These are phyloP conservation scores for Tetheella fluctuosa DNA, from an alignment of 2,888 invertebrate genomes.

Conservation along the genomic window DNA sequence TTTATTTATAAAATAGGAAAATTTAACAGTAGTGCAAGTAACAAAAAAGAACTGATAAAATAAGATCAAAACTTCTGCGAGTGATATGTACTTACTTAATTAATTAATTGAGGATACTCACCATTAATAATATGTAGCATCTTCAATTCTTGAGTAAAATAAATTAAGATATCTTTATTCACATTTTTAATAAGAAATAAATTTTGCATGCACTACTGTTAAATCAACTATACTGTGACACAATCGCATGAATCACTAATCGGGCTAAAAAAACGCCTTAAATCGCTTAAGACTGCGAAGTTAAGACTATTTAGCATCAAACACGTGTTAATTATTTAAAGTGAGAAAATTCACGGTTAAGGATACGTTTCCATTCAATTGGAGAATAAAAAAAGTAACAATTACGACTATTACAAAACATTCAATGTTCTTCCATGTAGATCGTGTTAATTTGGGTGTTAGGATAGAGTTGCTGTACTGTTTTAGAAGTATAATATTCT, in stretches of 20 bases:
- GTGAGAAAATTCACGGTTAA: background rate
- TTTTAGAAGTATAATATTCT: too few relatives aligned
- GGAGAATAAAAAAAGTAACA: too few relatives aligned
- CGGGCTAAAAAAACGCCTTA: slow-evolving; percentile 11
- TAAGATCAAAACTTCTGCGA: background rate
- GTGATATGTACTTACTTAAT: too few relatives aligned
- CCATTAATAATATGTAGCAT: too few relatives aligned
- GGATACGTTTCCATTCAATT: background rate
- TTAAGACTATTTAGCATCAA: slow-evolving; percentile 3
- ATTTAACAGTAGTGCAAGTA: background rate
- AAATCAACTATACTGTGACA: background rate
- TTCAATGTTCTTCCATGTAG: too few relatives aligned
- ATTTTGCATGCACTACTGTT: slow-evolving; percentile 5
- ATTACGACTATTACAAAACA: too few relatives aligned
- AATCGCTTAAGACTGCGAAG: slow-evolving; percentile 12
- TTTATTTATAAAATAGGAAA: background rate
- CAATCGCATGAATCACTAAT: background rate
- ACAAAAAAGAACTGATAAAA: background rate
- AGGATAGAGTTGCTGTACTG: too few relatives aligned
- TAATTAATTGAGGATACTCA: too few relatives aligned
- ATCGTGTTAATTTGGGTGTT: too few relatives aligned
- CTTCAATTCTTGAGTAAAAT: background rate
- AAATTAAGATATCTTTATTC: background rate
- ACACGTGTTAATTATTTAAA: background rate
- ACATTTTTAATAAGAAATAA: too few relatives aligned